Evolutionary conservation across 2,113 vertebrate species (phyloP), one percentile per base, ranked within the genome.

Genomic region (Callopanchax toddi): DNA sequence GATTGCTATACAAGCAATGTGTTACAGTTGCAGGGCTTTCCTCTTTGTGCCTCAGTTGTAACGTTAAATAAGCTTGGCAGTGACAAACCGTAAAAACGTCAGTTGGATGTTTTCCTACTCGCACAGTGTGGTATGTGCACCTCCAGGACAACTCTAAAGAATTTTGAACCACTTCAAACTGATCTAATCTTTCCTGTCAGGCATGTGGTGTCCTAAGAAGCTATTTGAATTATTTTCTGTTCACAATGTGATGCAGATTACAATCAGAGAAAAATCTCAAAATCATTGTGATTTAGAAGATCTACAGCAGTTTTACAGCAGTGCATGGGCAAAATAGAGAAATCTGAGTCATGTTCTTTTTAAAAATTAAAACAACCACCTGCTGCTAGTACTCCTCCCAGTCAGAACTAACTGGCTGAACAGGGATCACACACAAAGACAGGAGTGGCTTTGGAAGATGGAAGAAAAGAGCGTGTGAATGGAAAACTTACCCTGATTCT

Each of bases 361-460:
- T 26, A 26, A 26, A 6, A 32, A 32, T n/a, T n/a, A n/a, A n/a
- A n/a, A n/a, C n/a, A n/a, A n/a, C n/a, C n/a, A n/a, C n/a, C n/a
- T 1, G 4, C 29, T 32, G 29, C 29, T 32, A 32, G 29, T 9
- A 3, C 29, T 32, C 29, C 29, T 32, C 29, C 29, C 29, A 32
- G 29, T 32, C 29, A 32, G 29, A 32, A 32, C 1, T 32, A 32
- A 32, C 29, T 32, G 29, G 29, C 29, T 6, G 43, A 42, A 60
- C 43, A 16, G 37, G 55, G 26, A 23, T 68, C 16, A 23, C 21
- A 68, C 32, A 25, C 26, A 46, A 11, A 50, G 21, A 71, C 25
- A 67, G 63, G 51, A 42, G 32, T 32, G 44, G 29, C 5, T 32
- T 32, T 32, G 29, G 29, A 32, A 32, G 29, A 32, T 32, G 10